phyloP scores from a whole-genome alignment of 2,888 invertebrate species.

The Globia sparganii region DNA sequence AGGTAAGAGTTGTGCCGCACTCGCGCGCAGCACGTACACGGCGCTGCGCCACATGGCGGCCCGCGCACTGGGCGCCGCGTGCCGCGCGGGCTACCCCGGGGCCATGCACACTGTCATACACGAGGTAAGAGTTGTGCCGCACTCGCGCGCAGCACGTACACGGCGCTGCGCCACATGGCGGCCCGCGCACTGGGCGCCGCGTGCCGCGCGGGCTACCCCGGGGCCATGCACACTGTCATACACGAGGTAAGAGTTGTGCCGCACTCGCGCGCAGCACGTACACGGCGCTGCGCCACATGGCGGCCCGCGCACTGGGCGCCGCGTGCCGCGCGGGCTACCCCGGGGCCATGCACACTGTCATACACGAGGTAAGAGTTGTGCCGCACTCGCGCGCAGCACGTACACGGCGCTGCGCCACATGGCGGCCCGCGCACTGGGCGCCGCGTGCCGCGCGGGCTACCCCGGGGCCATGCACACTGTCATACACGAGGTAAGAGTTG shows the following conservation, averaged over 20 bases:
- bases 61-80: constrained; percentile 94
- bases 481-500: constrained; percentile 82
- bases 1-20: no score
- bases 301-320: constrained; percentile 95
- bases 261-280: no score
- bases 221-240: no score
- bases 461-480: constrained; percentile 93
- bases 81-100: constrained; percentile 92
- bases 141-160: no score
- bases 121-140: no score
- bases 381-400: constrained; percentile 89
- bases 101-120: constrained; percentile 93
- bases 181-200: no score
- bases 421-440: constrained; percentile 96
- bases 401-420: constrained; percentile 93
- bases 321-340: constrained; percentile 93
- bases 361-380: no score
- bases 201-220: no score
- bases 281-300: constrained; percentile 93
- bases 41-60: constrained; percentile 90
- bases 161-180: no score
- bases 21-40: constrained; percentile 92
- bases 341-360: constrained; percentile 93
- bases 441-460: constrained; percentile 92
- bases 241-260: no score